Evolutionary conservation across 2,113 vertebrate genomes (phyloP), one percentile per base, ranked within the genome.

Genomic region (Gobius niger): DNA sequence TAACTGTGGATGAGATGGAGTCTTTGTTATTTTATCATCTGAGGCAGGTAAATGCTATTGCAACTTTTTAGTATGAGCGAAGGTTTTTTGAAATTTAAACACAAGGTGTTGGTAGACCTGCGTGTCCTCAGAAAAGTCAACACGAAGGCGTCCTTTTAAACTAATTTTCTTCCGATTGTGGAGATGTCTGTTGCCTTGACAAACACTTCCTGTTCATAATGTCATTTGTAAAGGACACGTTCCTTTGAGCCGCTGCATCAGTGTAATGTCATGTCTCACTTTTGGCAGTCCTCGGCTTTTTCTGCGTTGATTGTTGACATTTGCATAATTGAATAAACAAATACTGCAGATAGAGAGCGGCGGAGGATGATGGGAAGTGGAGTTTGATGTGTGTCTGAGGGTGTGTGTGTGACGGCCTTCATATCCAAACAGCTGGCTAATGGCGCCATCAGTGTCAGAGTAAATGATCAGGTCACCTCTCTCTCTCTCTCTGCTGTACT

Each of bases 401-500:
- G 67, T 56, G 80, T 73, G 66, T 87, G 80, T 73, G 76, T 79
- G 81, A 75, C 81, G 77, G 60, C 76, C 8, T 52, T n/a, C 12
- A 19, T 50, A 76, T 76, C 73, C 62, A 57, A 66, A 84, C 89
- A 87, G 81, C 82, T 89, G 86, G 85, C 76, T 89, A 89, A 90
- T 83, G 67, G 73, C 80, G 18, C 81, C 85, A 90, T 91, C 87
- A 89, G 85, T 86, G 85, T 88, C 87, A 86, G 42, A 73, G 78
- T 87, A 85, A 89, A 76, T 82, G 85, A 88, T 86, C 78, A 76
- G 82, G 54, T 67, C 72, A 77, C 78, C 72, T 76, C 75, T 86
- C 72, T 15, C 40, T n/a, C 57, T 53, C 46, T 67, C 63, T 71
- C 65, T 54, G 67, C 62, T 13, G 34, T 50, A 51, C 72, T 62